Evolutionary conservation across 2,113 vertebrate species (phyloP).

Genomic region (Morone saxatilis): DNA sequence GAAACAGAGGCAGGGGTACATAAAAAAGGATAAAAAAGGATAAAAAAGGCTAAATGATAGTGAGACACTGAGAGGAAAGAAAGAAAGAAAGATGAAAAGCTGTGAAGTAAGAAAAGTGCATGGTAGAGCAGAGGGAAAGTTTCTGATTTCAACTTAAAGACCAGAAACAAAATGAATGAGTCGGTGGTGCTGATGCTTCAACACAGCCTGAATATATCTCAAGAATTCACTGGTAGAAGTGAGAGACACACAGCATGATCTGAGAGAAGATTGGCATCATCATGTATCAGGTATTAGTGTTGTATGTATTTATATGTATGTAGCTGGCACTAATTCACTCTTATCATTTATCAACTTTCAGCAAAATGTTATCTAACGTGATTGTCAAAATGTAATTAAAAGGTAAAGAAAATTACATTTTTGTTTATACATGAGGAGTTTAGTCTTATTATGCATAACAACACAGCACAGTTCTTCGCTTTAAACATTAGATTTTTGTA

Average conservation of each 20-base stretch:
- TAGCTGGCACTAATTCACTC: background rate
- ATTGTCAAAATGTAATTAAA: background rate
- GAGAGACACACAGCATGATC: background rate
- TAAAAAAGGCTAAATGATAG: background rate
- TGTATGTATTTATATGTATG: background rate
- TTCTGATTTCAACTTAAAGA: background rate
- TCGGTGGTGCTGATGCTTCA: background rate
- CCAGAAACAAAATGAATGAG: background rate
- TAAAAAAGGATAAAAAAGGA: background rate
- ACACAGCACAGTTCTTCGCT: background rate
- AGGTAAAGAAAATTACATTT: background rate
- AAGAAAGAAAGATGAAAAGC: slow-evolving; percentile 1
- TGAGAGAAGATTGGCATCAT: background rate
- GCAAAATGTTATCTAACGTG: background rate
- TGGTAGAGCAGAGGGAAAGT: background rate
- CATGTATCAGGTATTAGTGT: background rate
- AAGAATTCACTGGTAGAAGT: background rate
- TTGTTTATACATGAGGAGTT: background rate
- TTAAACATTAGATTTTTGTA: background rate
- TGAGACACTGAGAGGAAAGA: slow-evolving; percentile 14
- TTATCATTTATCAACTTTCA: background rate
- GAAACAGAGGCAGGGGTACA: background rate
- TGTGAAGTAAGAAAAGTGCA: background rate
- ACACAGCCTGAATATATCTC: background rate
- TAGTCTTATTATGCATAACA: background rate